Evolutionary conservation across 2,113 vertebrate species (phyloP).

Genomic region (Burhinus oedicnemus): DNA sequence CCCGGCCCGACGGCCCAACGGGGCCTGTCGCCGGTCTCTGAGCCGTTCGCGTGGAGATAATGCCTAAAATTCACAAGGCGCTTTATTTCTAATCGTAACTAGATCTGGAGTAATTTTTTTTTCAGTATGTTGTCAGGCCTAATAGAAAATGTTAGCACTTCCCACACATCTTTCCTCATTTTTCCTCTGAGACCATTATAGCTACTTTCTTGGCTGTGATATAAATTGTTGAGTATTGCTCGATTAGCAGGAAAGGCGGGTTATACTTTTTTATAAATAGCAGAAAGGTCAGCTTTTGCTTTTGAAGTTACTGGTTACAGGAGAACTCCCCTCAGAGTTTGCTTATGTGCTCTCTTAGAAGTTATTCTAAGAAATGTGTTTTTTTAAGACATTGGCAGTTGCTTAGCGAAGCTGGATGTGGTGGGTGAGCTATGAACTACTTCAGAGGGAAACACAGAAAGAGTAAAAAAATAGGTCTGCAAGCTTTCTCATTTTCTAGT

Average conservation of each 20-base stretch:
- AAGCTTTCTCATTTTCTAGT: fast-evolving
- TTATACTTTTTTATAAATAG: background rate
- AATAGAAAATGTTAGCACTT: fast-evolving
- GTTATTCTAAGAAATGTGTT: fast-evolving
- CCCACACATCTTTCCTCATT: fast-evolving
- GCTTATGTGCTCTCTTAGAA: fast-evolving
- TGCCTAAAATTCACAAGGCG: background rate
- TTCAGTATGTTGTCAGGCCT: fast-evolving
- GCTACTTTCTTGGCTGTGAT: background rate
- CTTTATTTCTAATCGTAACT: background rate
- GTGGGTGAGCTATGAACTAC: background rate
- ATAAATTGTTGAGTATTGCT: background rate
- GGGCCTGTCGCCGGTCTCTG: background rate
- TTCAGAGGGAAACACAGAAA: background rate
- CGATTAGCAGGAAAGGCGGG: background rate
- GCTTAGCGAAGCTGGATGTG: background rate
- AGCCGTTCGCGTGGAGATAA: background rate
- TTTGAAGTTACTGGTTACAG: background rate
- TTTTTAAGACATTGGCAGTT: fast-evolving
- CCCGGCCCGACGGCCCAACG: background rate
- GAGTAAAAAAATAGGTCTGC: background rate
- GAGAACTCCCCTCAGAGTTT: background rate
- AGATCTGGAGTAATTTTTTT: background rate
- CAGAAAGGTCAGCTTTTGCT: background rate
- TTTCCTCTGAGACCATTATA: background rate